Conservation (phyloP, 2,113 vertebrate species). For the Platichthys flesus region DNA sequence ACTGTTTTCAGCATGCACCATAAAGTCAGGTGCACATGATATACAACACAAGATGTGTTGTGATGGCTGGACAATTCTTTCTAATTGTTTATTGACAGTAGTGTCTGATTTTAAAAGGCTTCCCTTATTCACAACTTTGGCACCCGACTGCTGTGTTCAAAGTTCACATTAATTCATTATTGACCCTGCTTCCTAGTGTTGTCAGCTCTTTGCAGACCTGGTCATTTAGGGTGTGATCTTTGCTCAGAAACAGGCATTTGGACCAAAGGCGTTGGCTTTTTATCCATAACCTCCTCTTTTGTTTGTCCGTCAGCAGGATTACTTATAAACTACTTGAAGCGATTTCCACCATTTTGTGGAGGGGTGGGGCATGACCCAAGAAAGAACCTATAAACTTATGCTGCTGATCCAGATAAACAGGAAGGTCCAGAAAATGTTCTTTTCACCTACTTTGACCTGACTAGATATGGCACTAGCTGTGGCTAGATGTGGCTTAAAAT, state of each 20-base stretch:
- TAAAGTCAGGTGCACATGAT: slow-evolving; percentile 7
- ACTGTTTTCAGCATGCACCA: slow-evolving; percentile 1
- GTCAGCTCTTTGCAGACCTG: slow-evolving; percentile 1
- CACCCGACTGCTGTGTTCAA: slow-evolving; percentile 20
- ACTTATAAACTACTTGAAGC: neutral
- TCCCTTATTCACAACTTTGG: slow-evolving; percentile 5
- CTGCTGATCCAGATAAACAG: too few species aligned
- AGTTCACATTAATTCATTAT: slow-evolving; percentile 35
- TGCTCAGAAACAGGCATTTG: neutral
- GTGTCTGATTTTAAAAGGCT: slow-evolving; percentile 21
- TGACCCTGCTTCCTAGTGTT: slow-evolving; percentile 28
- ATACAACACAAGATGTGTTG: slow-evolving; percentile 7
- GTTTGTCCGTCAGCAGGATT: neutral
- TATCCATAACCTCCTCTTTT: neutral
- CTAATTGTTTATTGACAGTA: slow-evolving; percentile 57
- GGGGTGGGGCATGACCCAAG: neutral
- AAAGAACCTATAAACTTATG: neutral
- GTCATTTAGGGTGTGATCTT: slow-evolving; percentile 3
- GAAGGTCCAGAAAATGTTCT: too few species aligned
- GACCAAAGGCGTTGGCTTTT: neutral
- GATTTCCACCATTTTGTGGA: neutral
- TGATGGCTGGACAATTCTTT: slow-evolving; percentile 27
- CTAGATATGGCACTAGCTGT: too few species aligned
- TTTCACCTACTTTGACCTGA: too few species aligned
- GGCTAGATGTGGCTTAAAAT: neutral